Percentiles rank a stretch among this genome's conserved stretches.
These are phyloP conservation scores for Balanococcus diminutus DNA, from an alignment of 2,888 invertebrate genomes.

Conservation along the genomic window DNA sequence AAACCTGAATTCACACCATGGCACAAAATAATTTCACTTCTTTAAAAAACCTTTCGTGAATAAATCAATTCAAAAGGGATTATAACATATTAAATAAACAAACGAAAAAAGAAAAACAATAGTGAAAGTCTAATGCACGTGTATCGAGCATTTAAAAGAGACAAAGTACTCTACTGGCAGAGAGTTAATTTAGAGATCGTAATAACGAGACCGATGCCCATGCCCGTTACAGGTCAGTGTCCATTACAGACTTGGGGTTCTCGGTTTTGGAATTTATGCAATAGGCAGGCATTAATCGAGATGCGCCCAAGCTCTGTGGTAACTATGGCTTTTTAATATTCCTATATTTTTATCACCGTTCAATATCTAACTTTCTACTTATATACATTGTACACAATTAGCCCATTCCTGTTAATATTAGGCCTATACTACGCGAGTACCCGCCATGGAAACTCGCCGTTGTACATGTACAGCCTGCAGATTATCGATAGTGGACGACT, in stretches of 20 bases:
- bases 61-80: not conserved
- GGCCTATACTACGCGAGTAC: not conserved
- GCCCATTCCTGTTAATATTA: conserved; percentile 23
- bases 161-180: conserved; percentile 23
- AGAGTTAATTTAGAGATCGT: conserved; percentile 24
- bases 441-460: conserved; percentile 1
- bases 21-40: not conserved
- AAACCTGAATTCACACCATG: not conserved
- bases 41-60: not conserved
- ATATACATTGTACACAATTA: conserved; percentile 34
- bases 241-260: not conserved
- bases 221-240: conserved; percentile 28
- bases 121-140: conserved; percentile 33
- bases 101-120: conserved; percentile 6
- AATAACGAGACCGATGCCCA: conserved; percentile 8
- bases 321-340: conserved; percentile 21
- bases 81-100: not conserved
- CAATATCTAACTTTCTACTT: conserved; percentile 38
- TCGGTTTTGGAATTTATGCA: conserved; percentile 38
- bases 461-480: conserved; percentile 4
- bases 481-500: conserved; percentile 10
- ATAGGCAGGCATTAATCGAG: not conserved
- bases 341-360: conserved; percentile 7
- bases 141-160: conserved; percentile 21
- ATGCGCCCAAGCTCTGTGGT: not conserved